Conservation (phyloP, 64 coral and sea anemone genomes). For the Astreopora myriophthalma region DNA sequence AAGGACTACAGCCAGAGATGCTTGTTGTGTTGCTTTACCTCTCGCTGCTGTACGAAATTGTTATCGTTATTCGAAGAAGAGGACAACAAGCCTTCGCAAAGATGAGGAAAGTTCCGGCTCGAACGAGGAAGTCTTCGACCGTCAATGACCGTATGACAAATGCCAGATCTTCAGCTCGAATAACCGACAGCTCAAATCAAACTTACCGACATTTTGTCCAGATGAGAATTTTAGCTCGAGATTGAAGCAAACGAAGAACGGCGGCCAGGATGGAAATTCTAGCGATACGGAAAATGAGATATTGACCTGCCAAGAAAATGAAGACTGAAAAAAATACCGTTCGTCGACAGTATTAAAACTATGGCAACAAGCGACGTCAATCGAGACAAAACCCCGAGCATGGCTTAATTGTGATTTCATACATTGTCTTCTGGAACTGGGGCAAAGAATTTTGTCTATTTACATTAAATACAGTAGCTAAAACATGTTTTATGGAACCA, state of each 20-base stretch:
- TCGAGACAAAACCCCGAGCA: not conserved
- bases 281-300: not conserved
- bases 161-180: not conserved
- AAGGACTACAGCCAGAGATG: slow-evolving; percentile 47
- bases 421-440: too few species aligned
- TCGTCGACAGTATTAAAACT: not conserved
- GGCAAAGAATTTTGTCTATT: too few species aligned
- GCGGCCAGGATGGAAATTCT: not conserved
- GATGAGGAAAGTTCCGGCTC: slow-evolving; percentile 21
- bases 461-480: too few species aligned
- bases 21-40: slow-evolving; percentile 52
- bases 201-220: slow-evolving; percentile 67
- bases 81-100: slow-evolving; percentile 11
- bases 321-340: not conserved
- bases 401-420: too few species aligned
- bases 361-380: not conserved
- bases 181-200: not conserved
- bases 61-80: slow-evolving; percentile 4
- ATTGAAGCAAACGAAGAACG: not conserved
- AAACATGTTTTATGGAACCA: too few species aligned
- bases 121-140: not conserved
- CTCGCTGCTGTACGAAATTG: slow-evolving; percentile 49
- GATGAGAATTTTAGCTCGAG: slow-evolving; percentile 55
- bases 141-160: not conserved
- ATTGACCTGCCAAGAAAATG: not conserved